These are phyloP conservation scores for Acanthopleura granulata DNA, from an alignment of 2,888 invertebrate genomes.

Conservation along the genomic window DNA sequence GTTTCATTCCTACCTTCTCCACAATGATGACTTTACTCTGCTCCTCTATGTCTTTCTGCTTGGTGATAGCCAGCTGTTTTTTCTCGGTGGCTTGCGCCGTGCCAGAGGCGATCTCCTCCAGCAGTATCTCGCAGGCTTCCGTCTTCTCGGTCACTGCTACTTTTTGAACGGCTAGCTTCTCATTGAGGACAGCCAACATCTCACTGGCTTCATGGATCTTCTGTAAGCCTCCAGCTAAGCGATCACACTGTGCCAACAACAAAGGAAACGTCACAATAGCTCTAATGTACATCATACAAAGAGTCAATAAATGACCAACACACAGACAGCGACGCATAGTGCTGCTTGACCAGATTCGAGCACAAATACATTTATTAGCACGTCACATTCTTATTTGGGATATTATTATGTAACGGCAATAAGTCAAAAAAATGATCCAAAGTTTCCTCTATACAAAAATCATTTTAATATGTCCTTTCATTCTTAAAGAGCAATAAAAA, in stretches of 20 bases:
- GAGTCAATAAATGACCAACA: no score
- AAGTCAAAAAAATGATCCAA: no score
- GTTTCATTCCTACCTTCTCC: conserved; percentile 76
- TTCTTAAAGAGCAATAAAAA: no score
- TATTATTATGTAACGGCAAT: no score
- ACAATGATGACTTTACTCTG: conserved; percentile 83
- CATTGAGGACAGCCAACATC: conserved; percentile 84
- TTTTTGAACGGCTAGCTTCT: conserved; percentile 85
- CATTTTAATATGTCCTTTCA: no score
- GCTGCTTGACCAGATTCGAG: no score
- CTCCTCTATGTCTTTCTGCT: conserved; percentile 85
- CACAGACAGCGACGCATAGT: no score
- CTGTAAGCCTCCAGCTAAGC: conserved; percentile 79
- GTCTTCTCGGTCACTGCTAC: conserved; percentile 86
- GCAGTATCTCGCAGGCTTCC: conserved; percentile 82
- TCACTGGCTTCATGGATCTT: conserved; percentile 90
- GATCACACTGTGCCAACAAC: conserved; percentile 75
- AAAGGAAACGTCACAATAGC: no score
- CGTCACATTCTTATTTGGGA: no score
- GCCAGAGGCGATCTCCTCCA: conserved; percentile 80
- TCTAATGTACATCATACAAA: no score
- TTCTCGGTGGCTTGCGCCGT: conserved; percentile 78
- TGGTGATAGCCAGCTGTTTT: conserved; percentile 83
- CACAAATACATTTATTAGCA: no score
- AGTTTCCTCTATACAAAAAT: no score